Evolutionary conservation across 1,140 invertebrate genomes (phyloP), one percentile per base, ranked within the genome.

Genomic region (Drosophila parvula): DNA sequence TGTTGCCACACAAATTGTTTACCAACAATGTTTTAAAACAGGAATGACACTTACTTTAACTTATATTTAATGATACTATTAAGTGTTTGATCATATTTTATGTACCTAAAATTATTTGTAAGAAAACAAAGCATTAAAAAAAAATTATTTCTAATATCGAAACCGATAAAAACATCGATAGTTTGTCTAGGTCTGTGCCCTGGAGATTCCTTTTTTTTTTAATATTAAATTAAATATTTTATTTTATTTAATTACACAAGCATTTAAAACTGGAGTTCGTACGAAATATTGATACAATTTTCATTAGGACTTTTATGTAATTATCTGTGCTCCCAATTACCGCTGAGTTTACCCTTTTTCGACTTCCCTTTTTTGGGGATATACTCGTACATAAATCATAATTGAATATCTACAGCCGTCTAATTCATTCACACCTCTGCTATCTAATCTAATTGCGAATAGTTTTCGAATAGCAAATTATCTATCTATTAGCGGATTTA

Each of bases 381-480:
- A 28, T n/a, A n/a, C n/a, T n/a, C n/a, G n/a, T n/a, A n/a, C n/a
- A n/a, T 3, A 11, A 40, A 59, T 30, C 53, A 40, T 16, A 27
- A 53, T 16, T 8, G 9, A 16, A 32, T 36, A 36, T 14, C 11
- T 38, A 4, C 4, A 12, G 8, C 5, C 14, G 7, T 22, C 10
- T 36, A 34, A 43, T 48, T 67, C 27, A 67, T 67, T 62, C 12
- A 48, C 57, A 62, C 34, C 10, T 9, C 7, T 28, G 7, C 58
- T 38, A 67, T 67, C 63, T 67, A 10, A 67, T 67, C 63, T n/a
- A 10, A 14, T 12, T 5, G 10, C 18, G 1, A 58, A 12, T 48
- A 62, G 63, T 62, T 67, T 22, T 14, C 34, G 1, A 61, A 22
- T 36, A 9, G 27, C 32, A 34, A 27, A 61, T 41, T 47, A 30